A percentile compares a stretch with the other conserved stretches of the same genome.
phyloP scores from a whole-genome alignment of 2,113 vertebrate genomes.

The Azemiops feae region DNA sequence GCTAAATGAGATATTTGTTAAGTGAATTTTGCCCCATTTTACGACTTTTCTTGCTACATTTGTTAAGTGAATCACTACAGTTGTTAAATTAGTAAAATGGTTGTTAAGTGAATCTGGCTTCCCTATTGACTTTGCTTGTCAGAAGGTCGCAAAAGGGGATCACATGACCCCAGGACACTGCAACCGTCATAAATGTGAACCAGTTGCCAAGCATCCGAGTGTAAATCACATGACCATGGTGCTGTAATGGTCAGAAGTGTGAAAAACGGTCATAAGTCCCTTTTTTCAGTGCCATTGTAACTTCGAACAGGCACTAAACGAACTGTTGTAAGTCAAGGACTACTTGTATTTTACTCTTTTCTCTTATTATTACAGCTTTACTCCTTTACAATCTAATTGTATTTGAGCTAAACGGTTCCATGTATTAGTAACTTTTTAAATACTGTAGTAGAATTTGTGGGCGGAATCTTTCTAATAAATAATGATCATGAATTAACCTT shows the following conservation, averaged over 20 bases:
- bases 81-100: background rate
- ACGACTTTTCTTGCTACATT: background rate
- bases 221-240: background rate
- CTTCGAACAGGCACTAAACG: background rate
- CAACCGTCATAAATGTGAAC: background rate
- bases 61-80: background rate
- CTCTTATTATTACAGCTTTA: background rate
- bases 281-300: background rate
- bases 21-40: background rate
- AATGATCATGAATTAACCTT: background rate
- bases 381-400: background rate
- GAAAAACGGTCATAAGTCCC: background rate
- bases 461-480: background rate
- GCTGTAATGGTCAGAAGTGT: background rate
- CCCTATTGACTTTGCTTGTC: background rate
- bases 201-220: background rate
- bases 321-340: background rate
- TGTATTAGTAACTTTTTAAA: background rate
- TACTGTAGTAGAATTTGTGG: constrained; percentile 12
- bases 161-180: background rate
- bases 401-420: background rate
- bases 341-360: background rate
- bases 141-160: background rate
- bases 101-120: background rate
- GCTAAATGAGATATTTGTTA: background rate